Base-by-base conservation (phyloP, 1,140 invertebrate species). In the Drosophila seguyi region DNA sequence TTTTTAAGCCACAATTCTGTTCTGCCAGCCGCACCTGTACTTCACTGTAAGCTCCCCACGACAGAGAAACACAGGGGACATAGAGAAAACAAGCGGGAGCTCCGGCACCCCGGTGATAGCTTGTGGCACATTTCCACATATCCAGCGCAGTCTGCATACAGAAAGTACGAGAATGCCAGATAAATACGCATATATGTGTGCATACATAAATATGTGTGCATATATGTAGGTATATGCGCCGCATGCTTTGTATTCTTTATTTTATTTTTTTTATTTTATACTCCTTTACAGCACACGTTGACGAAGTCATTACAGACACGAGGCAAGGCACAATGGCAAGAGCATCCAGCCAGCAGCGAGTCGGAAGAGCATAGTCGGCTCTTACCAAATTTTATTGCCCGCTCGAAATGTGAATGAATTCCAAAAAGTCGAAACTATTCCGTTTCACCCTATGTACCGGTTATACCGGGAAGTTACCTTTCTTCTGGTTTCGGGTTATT, bases 21-120 rank as follows among this genome's bases (percentile, higher is more conserved):
- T 27, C 8, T 13, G 13, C 6, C 7, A n/a, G 22, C 39, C 58
- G 8, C 13, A 25, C 16, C 55, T 44, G 53, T 44, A 58, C 2
- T 59, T 29, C 20, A 25, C 20, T 14, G n/a, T 16, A 16, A 65
- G 39, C 61, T 45, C 18, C 13, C 39, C 55, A 39, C n/a, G 50
- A 34, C 6, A 22, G 20, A 34, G 53, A 60, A 58, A 22, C 50
- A 25, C 34, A 11, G 13, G 34, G 25, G 11, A 25, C 25, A 38
- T 36, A 36, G 11, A 4, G 18, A 52, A 29, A 52, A 34, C 29
- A 34, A 20, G 48, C 14, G 25, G 13, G 4, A 6, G 55, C 10
- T 14, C n/a, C n/a, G 29, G 66, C 66, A 52, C 29, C 60, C 66
- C 36, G 38, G 47, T 55, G 47, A 69, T 61, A 69, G 66, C 62